These are phyloP conservation scores for Philopedon plagiatum DNA, from an alignment of 2,888 invertebrate species.

Conservation along the genomic window DNA sequence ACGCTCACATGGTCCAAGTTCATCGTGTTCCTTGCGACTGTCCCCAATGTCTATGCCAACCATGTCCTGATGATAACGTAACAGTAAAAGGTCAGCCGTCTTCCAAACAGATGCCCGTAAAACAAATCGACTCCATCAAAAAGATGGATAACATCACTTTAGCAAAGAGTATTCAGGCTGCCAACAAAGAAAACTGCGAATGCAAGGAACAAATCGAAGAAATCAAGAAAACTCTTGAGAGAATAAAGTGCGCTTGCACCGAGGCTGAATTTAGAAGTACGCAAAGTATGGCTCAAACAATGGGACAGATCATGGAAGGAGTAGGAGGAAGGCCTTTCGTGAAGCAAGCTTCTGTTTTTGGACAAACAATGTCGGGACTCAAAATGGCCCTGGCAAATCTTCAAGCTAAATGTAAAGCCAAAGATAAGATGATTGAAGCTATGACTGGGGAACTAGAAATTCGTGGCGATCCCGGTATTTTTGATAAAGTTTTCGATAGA, in stretches of 20 bases:
- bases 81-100: too few species aligned
- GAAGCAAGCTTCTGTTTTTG: constrained; percentile 57
- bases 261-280: constrained; percentile 55
- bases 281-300: constrained; percentile 23
- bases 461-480: constrained; percentile 56
- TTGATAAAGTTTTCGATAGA: constrained; percentile 52
- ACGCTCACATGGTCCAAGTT: constrained; percentile 5
- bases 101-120: background rate
- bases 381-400: constrained; percentile 61
- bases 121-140: constrained; percentile 30
- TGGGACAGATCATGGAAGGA: constrained; percentile 7
- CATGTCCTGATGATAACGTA: background rate
- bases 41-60: background rate
- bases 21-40: constrained; percentile 31
- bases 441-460: constrained; percentile 62
- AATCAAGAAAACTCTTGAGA: constrained; percentile 55
- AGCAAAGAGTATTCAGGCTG: constrained; percentile 50
- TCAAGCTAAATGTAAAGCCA: constrained; percentile 63
- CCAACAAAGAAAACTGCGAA: constrained; percentile 54
- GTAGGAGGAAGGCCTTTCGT: constrained; percentile 51
- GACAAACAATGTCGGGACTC: constrained; percentile 60
- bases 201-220: constrained; percentile 59
- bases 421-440: constrained; percentile 63
- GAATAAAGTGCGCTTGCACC: constrained; percentile 57
- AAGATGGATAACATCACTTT: constrained; percentile 52